Base-by-base conservation (phyloP, 2,113 vertebrate genomes). In the Ceyx margarethae region DNA sequence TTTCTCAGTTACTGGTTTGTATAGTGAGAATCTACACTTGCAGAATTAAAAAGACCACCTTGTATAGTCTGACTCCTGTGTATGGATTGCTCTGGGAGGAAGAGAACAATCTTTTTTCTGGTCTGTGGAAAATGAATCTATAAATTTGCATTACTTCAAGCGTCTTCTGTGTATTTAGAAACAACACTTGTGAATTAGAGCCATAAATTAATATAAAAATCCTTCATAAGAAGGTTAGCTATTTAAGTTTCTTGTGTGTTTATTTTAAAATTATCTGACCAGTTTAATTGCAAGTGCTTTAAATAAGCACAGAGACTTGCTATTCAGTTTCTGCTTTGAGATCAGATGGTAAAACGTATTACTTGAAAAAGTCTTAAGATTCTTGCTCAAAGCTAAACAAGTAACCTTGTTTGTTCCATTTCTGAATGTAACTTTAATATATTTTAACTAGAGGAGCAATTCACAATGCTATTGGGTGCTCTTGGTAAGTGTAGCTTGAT, bases 11-110 rank as follows among this genome's bases (percentile, higher is more conserved):
- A 62, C 15, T 69, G 23, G 10, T 57, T 82, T 71, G 20, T 57
- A 12, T 58, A 85, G 73, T 40, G 46, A 87, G 61, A 79, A 42
- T 76, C 42, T 85, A 21, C 21, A 76, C 54, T 29, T 87, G 50
- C 50, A 61, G 75, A 54, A 2, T 80, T 72, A 46, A 82, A 84
- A 75, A 91, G 53, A 56, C 5, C 14, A 33, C 23, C 23, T 82
- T 5, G 4, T 33, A 11, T 5, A 71, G 40, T 67, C 0, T 50
- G 2, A 10, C 5, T 67, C 2, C 7, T 57, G 31, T 69, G 11
- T 42, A 76, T 77, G 43, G 29, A 45, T 74, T 87, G 21, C 11
- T 82, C 43, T 85, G 50, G 22, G 26, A 89, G 85, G 46, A 56
- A 79, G 18, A 53, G 5, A 87, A 58, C 2, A 11, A 43, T 43